Evolutionary conservation across 2,113 vertebrate genomes (phyloP), one percentile per base, ranked within the genome.

Genomic region (Rana temporaria): DNA sequence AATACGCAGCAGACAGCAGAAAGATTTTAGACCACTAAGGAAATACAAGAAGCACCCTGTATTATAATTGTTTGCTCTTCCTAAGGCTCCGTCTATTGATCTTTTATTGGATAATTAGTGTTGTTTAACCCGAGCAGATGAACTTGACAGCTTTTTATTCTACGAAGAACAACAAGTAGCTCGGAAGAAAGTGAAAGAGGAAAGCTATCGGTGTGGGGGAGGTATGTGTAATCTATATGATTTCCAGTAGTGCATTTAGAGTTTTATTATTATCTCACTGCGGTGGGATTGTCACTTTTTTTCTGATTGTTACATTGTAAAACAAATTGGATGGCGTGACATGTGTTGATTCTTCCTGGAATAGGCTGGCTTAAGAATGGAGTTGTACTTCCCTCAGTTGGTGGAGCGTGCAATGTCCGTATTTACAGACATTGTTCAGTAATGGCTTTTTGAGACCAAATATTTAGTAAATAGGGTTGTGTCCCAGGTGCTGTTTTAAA

Each of bases 161-260:
- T 20, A 52, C 66, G 26, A 69, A 48, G 20, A 16, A 52, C 11
- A 52, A 38, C 14, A n/a, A 7, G 22, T 22, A 19, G 32, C 4
- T 30, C 26, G 72, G 19, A 62, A 60, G 56, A 80, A 80, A 80
- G 55, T 30, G 78, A 70, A 70, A 80, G 32, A 38, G 56, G 55
- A 69, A 38, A 67, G 19, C 15, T 62, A 22, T 52, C 34, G 42
- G 32, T 26, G 67, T 48, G 67, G 66, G 26, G n/a, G 78, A 77
- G 74, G 74, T 65, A 77, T 64, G 74, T 22, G 4, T 0, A 26
- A 63, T 18, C 71, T 59, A 30, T 6, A 6, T 4, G 2, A 22
- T 4, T 62, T 60, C 19, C 20, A 42, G 17, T 17, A 22, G 6
- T 34, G 6, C 7, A 5, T 38, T 38, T 38, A 38, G 34, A 0